These are phyloP conservation scores for Plagiodera versicolora DNA, from an alignment of 2,888 invertebrate species.

Conservation along the genomic window DNA sequence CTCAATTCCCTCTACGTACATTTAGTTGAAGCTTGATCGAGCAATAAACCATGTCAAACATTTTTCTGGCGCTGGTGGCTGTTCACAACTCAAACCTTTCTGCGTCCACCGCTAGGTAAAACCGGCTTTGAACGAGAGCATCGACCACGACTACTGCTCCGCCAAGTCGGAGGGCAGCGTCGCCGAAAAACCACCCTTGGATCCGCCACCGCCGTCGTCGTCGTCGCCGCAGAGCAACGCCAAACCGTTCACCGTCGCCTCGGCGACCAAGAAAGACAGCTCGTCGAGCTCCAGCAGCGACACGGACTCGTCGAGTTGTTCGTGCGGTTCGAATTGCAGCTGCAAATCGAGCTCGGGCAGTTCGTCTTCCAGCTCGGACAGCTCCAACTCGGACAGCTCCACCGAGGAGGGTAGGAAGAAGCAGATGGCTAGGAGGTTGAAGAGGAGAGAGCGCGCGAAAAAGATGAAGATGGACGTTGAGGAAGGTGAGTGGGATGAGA, in stretches of 20 bases:
- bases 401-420: constrained; percentile 59
- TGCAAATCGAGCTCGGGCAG: constrained; percentile 69
- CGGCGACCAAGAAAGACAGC: constrained; percentile 50
- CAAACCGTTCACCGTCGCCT: no score
- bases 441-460: constrained; percentile 49
- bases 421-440: constrained; percentile 54
- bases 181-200: constrained; percentile 21
- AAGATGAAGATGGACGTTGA: constrained; percentile 49
- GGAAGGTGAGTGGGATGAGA: constrained; percentile 50
- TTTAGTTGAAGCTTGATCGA: no score
- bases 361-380: constrained; percentile 56
- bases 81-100: no score
- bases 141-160: constrained; percentile 55
- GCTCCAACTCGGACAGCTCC: constrained; percentile 63
- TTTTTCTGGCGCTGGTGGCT: background rate
- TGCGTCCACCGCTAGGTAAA: constrained; percentile 36
- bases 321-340: constrained; percentile 82
- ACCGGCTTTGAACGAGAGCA: constrained; percentile 49
- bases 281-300: constrained; percentile 79
- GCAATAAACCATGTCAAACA: no score
- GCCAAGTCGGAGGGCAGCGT: constrained; percentile 33
- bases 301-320: constrained; percentile 74
- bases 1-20: no score
- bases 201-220: constrained; percentile 8
- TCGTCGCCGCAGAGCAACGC: background rate